Evolutionary conservation across 2,888 invertebrate species (phyloP).

Genomic region (Drosophila pegasa): DNA sequence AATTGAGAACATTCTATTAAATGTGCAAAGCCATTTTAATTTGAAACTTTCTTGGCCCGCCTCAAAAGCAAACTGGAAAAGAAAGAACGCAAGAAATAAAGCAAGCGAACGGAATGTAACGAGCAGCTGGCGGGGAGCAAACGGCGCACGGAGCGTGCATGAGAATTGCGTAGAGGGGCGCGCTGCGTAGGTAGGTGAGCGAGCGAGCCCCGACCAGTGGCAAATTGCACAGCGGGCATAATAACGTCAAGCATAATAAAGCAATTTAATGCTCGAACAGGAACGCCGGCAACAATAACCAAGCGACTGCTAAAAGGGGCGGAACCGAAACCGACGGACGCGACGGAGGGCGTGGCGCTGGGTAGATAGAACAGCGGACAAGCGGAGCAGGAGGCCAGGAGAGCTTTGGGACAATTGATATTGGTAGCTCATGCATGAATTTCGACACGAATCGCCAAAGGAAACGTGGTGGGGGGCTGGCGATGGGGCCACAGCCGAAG

Average conservation of each 20-base stretch:
- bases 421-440: slow-evolving; percentile 60
- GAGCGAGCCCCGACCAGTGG: slow-evolving; percentile 45
- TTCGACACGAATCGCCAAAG: slow-evolving; percentile 50
- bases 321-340: not conserved
- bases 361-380: not conserved
- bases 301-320: slow-evolving; percentile 14
- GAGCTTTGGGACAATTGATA: slow-evolving; percentile 44
- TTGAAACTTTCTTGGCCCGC: slow-evolving; percentile 26
- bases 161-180: slow-evolving; percentile 3
- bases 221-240: slow-evolving; percentile 69
- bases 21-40: slow-evolving; percentile 19
- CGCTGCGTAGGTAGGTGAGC: slow-evolving; percentile 2
- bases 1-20: slow-evolving; percentile 35
- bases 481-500: not conserved
- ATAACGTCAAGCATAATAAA: slow-evolving; percentile 77
- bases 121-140: not conserved
- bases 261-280: slow-evolving; percentile 76
- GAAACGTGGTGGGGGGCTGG: not conserved
- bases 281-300: slow-evolving; percentile 52
- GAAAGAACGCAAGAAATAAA: slow-evolving; percentile 16
- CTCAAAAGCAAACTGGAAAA: slow-evolving; percentile 28
- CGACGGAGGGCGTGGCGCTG: not conserved
- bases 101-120: slow-evolving; percentile 21
- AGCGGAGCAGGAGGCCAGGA: not conserved
- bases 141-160: not conserved